phyloP scores from a whole-genome alignment of 2,888 invertebrate genomes.

The Malthinus seriepunctatus region DNA sequence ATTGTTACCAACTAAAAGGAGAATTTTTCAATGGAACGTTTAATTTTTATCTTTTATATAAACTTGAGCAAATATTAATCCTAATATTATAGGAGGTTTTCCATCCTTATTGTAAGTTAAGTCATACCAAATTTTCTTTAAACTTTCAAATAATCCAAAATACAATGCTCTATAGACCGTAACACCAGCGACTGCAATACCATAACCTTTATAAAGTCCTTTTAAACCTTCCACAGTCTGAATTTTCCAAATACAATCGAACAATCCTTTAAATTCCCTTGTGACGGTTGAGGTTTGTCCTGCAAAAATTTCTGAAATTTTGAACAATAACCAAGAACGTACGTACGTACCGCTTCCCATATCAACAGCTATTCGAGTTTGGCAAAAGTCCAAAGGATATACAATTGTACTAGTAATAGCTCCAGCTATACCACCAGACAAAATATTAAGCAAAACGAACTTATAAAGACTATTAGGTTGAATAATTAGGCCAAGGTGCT shows the following conservation, averaged over 20 bases:
- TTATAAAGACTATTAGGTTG: neutral
- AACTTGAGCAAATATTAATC: neutral
- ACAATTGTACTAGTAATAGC: constrained; percentile 15
- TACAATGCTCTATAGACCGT: constrained; percentile 27
- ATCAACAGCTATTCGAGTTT: constrained; percentile 30
- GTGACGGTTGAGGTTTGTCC: neutral
- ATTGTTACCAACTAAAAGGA: constrained; percentile 13
- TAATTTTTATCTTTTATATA: neutral
- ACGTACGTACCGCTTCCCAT: constrained; percentile 17
- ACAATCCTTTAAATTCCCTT: constrained; percentile 28
- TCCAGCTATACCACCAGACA: constrained; percentile 32
- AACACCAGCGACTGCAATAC: constrained; percentile 16
- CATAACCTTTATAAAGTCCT: constrained; percentile 28
- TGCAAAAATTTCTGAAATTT: too few species aligned
- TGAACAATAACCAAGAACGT: too few species aligned
- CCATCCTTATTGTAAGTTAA: too few species aligned
- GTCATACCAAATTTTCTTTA: constrained; percentile 15
- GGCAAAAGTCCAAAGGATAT: constrained; percentile 34
- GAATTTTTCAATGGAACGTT: neutral
- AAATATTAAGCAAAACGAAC: constrained; percentile 6
- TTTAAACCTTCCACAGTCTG: constrained; percentile 14
- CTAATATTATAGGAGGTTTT: neutral
- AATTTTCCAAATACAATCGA: constrained; percentile 17
- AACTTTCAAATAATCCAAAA: constrained; percentile 28
- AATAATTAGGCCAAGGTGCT: neutral